Evolutionary conservation across 2,888 invertebrate species (phyloP), one percentile per base, ranked within the genome.

Genomic region (Scaptomyza cyrtandrae): DNA sequence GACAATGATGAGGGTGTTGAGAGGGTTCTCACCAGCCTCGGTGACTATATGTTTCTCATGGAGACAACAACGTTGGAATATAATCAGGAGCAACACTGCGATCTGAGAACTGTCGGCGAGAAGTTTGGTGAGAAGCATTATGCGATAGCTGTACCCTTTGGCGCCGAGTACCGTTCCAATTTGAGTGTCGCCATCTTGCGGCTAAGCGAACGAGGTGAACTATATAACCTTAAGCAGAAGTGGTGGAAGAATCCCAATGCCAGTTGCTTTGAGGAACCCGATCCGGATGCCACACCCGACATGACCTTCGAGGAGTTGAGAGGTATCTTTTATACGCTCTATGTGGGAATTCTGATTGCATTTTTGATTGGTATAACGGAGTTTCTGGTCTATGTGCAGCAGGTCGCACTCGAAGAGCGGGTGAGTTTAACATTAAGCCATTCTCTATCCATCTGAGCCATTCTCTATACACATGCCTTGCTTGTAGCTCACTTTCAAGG

Each of bases 61-160:
- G 99, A 99, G 93, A 98, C 98, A 29, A 96, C 98, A 0, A 95
- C 96, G 19, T 96, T 99, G 76, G 98, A 99, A 92, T 99, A 98
- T 92, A 95, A 95, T 81, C 95, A 95, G 66, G 95, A 96, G 90
- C 94, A 96, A 78, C 94, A 96, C 88, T 98, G 98, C 90, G 94
- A 95, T 65, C 93, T 98, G 73, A 95, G 94, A 63, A 95, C 95
- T 93, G 94, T 97, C 33, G 97, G 98, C 0, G 94, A 95, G 5
- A 94, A 95, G 78, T 93, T 98, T 53, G 98, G 98, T 89, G 96
- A 96, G 49, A 98, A 98, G 90, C 98, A 98, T 84, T 98, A 98
- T 89, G 98, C 98, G 27, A 98, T 98, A 67, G 98, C 98, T 0
- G 95, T 98, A 93, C 97, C 97, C 9, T 95, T 96, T 88, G 96